Evolutionary conservation across 2,888 invertebrate species (phyloP), one percentile per base, ranked within the genome.

Genomic region (Nephrotoma flavescens): DNA sequence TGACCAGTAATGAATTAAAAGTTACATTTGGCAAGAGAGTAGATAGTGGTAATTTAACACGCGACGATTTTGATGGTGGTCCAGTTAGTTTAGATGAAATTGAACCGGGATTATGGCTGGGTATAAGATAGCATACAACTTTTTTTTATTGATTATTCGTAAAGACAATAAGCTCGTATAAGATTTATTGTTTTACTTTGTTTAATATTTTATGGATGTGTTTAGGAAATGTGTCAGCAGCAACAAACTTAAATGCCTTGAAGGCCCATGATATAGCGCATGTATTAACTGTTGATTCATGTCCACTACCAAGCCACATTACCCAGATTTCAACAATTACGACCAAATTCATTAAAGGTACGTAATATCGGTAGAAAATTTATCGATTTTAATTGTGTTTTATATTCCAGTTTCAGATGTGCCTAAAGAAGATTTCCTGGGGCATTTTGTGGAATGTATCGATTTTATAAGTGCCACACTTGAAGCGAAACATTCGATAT

Each of bases 371-470:
- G 52, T 15, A n/a, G 12, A 87, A 86, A 42, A 52, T 86, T 11
- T 19, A 87, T 87, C 86, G 84, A 85, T 83, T 71, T 85, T 31
- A 89, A 31, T 31, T 31, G 2, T 31, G 2, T 31, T 31, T 31
- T 31, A 88, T 85, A 87, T 91, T 92, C n/a, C 90, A 95, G 94
- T 97, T 90, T 95, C 96, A 0, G 97, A 97, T 92, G 94, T 96
- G 90, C 95, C 96, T 0, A 95, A 96, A 89, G 97, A 97, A 90
- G 97, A 98, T 91, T 92, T 98, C 57, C 92, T 98, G 83, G 95
- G 94, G 88, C 94, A 96, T 89, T 94, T 98, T 88, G 95, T 96
- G 88, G 95, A 95, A 85, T 95, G 96, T 86, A 94, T 95, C 89
- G 92, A 93, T 4, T 98, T 97, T 89, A 97, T 98, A 87, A 93